Percentiles rank a stretch among this genome's conserved stretches.
phyloP scores from a whole-genome alignment of 2,797 vertebrate species.

The Bradypus variegatus region DNA sequence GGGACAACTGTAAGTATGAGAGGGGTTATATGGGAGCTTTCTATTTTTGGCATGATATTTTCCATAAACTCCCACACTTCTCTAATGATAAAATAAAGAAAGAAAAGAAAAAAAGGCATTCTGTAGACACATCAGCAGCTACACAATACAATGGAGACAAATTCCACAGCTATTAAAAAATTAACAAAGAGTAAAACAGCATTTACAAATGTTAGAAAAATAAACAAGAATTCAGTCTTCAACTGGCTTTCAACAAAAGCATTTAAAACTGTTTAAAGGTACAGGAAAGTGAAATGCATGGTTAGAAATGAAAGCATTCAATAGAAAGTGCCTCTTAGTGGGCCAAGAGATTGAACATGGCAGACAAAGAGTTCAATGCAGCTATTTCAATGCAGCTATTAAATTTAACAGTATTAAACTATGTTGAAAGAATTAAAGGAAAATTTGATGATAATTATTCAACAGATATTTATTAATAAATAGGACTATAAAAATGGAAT shows the following conservation, averaged over 20 bases:
- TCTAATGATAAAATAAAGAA: too few relatives aligned
- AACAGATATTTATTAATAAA: not conserved
- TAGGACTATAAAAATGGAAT: not conserved
- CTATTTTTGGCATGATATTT: too few relatives aligned
- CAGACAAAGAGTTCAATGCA: not conserved
- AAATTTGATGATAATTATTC: not conserved
- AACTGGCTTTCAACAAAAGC: not conserved
- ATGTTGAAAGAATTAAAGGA: not conserved
- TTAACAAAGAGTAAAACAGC: too few relatives aligned
- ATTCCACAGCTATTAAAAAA: not conserved
- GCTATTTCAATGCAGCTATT: not conserved
- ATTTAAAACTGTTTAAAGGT: not conserved
- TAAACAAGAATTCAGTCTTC: not conserved
- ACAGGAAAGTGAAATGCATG: not conserved
- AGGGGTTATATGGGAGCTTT: too few relatives aligned
- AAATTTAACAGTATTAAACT: not conserved
- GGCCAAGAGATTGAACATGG: not conserved
- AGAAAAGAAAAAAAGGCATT: too few relatives aligned
- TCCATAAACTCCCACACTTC: too few relatives aligned
- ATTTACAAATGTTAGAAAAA: not conserved
- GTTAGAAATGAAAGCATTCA: not conserved
- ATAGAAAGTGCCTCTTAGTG: not conserved
- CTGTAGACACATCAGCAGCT: not conserved
- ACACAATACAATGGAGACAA: not conserved
- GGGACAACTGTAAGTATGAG: too few relatives aligned